Evolutionary conservation across 2,113 vertebrate species (phyloP).

Genomic region (Fulica atra): DNA sequence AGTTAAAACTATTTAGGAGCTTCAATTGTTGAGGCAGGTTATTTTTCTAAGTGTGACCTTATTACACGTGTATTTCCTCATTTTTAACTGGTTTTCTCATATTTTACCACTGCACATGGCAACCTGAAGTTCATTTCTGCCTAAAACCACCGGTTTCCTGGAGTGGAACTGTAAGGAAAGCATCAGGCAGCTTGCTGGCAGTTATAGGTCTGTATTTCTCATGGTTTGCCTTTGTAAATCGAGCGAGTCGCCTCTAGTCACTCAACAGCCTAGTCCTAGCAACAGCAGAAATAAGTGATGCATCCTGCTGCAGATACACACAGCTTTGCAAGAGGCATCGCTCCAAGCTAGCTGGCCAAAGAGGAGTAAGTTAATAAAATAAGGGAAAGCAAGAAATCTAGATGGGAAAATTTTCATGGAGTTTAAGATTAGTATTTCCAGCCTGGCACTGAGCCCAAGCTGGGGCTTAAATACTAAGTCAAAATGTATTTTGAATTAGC

Average conservation of each 20-base stretch:
- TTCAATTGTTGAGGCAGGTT: not conserved
- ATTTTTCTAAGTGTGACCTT: not conserved
- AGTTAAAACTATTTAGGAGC: not conserved
- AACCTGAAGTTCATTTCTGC: not conserved
- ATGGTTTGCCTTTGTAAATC: not conserved
- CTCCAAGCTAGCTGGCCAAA: not conserved
- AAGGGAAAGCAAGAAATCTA: not conserved
- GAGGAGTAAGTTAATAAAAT: not conserved
- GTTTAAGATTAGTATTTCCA: slow-evolving; percentile 7
- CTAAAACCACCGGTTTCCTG: not conserved
- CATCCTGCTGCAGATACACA: not conserved
- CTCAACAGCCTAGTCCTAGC: not conserved
- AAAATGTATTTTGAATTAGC: slow-evolving; percentile 53
- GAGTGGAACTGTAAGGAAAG: not conserved
- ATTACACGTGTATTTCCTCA: not conserved
- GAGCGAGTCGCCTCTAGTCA: not conserved
- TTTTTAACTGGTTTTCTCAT: not conserved
- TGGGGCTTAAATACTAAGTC: slow-evolving; percentile 28
- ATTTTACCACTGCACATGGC: not conserved
- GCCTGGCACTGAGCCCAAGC: not conserved
- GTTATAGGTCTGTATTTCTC: not conserved
- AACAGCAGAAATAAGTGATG: not conserved
- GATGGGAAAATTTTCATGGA: not conserved
- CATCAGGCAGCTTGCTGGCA: not conserved
- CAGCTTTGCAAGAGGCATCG: not conserved